phyloP scores from a whole-genome alignment of 2,888 invertebrate genomes.

The Baccha elongata region DNA sequence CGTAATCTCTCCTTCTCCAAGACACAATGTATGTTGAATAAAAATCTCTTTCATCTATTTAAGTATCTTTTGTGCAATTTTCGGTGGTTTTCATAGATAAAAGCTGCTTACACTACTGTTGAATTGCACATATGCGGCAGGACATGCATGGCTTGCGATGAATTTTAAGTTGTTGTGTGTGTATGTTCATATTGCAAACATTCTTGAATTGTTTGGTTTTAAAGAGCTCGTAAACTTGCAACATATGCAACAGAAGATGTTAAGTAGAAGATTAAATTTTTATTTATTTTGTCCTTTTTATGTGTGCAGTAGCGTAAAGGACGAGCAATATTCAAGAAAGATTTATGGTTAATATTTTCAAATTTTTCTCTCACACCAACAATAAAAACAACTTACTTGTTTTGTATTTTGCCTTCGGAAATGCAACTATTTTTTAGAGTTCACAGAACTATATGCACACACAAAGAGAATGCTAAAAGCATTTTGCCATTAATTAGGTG shows the following conservation, averaged over 20 bases:
- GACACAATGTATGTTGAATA: constrained; percentile 13
- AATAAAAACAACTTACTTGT: not conserved
- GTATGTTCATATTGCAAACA: not conserved
- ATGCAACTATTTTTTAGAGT: constrained; percentile 14
- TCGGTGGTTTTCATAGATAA: constrained; percentile 45
- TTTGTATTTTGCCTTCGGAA: not conserved
- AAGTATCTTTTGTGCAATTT: constrained; percentile 64
- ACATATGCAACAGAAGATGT: constrained; percentile 54
- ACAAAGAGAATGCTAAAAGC: constrained; percentile 63
- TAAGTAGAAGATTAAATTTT: constrained; percentile 61
- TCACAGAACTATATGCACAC: constrained; percentile 28
- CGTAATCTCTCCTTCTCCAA: constrained; percentile 18
- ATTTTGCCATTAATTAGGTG: constrained; percentile 69
- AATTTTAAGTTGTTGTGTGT: constrained; percentile 32
- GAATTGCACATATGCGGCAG: constrained; percentile 21
- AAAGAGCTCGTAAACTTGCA: constrained; percentile 53
- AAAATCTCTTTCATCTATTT: constrained; percentile 46
- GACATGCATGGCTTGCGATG: constrained; percentile 50
- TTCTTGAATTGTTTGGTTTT: constrained; percentile 44
- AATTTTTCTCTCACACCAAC: constrained; percentile 45
- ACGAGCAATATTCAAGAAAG: constrained; percentile 28
- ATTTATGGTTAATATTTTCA: constrained; percentile 71
- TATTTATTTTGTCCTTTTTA: constrained; percentile 31
- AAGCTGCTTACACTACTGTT: constrained; percentile 20
- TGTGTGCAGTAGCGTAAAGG: not conserved